phyloP scores from a whole-genome alignment of 2,888 invertebrate genomes.

The Hirtodrosophila trivittata region DNA sequence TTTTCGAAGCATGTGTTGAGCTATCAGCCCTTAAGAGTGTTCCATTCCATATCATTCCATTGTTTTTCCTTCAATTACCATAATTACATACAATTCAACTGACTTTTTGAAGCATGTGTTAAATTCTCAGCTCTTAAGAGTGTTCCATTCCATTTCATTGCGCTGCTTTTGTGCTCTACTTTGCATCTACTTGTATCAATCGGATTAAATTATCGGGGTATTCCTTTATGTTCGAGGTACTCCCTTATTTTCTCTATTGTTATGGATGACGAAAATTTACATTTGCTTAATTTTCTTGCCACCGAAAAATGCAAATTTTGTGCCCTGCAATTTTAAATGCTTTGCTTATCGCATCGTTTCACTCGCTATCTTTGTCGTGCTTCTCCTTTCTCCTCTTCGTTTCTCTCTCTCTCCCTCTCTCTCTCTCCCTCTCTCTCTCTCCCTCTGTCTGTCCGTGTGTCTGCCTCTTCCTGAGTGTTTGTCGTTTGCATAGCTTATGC shows the following conservation, averaged over 20 bases:
- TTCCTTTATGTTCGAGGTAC: conserved; percentile 20
- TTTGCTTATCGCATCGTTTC: conserved; percentile 61
- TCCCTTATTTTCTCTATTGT: conserved; percentile 27
- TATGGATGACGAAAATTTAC: conserved; percentile 50
- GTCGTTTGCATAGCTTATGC: conserved; percentile 55
- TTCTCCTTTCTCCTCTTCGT: not conserved
- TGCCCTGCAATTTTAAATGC: conserved; percentile 63
- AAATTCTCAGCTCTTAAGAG: not conserved
- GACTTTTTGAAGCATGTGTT: too few species aligned
- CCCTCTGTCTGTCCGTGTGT: not conserved
- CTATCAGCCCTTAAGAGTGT: too few species aligned
- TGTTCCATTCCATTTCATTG: conserved; percentile 14
- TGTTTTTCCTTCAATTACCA: not conserved
- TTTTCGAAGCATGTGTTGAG: too few species aligned
- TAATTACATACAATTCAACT: not conserved
- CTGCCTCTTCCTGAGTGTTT: conserved; percentile 11
- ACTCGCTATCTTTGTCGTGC: conserved; percentile 4
- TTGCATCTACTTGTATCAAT: not conserved
- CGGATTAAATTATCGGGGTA: conserved; percentile 19
- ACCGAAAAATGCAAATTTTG: conserved; percentile 58
- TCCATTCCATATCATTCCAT: conserved; percentile 9
- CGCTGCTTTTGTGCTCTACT: not conserved
- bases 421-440: not conserved
- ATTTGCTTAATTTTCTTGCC: conserved; percentile 56
- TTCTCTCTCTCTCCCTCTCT: not conserved